Conservation (phyloP, 2,888 invertebrate species). For the Himalopsyche tibetana region DNA sequence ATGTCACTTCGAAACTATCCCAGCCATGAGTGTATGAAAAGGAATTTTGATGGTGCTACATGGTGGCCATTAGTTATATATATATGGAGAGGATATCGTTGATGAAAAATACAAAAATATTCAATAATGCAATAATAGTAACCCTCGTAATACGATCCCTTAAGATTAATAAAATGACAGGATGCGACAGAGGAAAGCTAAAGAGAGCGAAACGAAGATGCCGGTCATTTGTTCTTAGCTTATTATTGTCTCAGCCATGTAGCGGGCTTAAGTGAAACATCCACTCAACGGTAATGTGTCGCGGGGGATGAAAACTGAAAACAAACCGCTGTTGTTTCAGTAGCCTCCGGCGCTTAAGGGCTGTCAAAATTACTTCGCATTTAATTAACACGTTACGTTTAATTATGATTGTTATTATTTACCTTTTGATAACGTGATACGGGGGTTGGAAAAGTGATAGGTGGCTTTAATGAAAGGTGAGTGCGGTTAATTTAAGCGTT, state of each 20-base stretch:
- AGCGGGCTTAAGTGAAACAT: constrained; percentile 19
- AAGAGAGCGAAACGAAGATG: constrained; percentile 24
- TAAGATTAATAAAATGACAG: not conserved
- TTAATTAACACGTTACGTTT: constrained; percentile 6
- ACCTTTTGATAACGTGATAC: constrained; percentile 4
- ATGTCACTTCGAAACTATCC: too few relatives aligned
- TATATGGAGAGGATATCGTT: too few relatives aligned
- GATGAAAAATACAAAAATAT: too few relatives aligned
- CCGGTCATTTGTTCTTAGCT: constrained; percentile 54
- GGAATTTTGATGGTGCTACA: too few relatives aligned
- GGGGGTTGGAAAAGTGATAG: not conserved
- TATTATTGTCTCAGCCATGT: constrained; percentile 42
- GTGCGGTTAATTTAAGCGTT: not conserved
- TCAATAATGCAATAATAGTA: too few relatives aligned
- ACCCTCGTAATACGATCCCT: too few relatives aligned
- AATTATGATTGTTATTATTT: constrained; percentile 5
- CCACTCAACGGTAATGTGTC: constrained; percentile 16
- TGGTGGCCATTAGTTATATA: too few relatives aligned
- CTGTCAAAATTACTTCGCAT: constrained; percentile 6
- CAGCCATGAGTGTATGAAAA: too few relatives aligned
- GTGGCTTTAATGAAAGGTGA: not conserved
- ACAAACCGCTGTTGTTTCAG: constrained; percentile 16
- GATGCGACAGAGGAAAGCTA: not conserved
- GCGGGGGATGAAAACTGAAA: constrained; percentile 25
- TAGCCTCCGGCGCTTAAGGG: constrained; percentile 16